phyloP scores from a whole-genome alignment of 2,888 invertebrate genomes.

The Rhagonycha lutea region DNA sequence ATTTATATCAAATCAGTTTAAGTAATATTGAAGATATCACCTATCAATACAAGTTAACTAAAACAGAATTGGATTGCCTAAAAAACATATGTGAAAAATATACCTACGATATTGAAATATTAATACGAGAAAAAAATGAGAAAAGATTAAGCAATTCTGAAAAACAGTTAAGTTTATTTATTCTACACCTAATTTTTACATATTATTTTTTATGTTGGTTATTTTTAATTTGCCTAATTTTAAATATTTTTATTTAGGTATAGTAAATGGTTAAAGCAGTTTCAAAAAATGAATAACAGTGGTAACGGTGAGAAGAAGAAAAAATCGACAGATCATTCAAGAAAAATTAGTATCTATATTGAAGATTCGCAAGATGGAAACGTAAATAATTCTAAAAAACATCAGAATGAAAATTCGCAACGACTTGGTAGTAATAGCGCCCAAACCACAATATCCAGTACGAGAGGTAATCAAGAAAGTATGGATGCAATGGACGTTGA shows the following conservation, averaged over 20 bases:
- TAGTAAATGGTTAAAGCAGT: not conserved
- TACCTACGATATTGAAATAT: slow-evolving; percentile 5
- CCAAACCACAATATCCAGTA: not conserved
- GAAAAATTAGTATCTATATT: too few species aligned
- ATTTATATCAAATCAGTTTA: slow-evolving; percentile 37
- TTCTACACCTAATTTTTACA: not conserved
- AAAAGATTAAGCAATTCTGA: not conserved
- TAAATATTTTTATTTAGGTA: not conserved
- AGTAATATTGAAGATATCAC: slow-evolving; percentile 39
- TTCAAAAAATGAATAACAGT: not conserved
- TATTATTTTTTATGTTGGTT: not conserved
- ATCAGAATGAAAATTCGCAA: not conserved
- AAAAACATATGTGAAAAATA: slow-evolving; percentile 34
- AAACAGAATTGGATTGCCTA: slow-evolving; percentile 34
- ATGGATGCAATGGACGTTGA: not conserved
- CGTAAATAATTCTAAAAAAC: too few species aligned
- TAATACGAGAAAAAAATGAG: not conserved
- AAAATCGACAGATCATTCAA: not conserved
- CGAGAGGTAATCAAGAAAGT: not conserved
- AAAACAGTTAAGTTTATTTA: not conserved
- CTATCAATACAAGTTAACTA: slow-evolving; percentile 34
- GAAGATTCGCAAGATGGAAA: not conserved
- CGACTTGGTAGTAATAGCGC: not conserved
- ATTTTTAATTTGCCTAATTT: not conserved
- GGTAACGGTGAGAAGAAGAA: not conserved